phyloP scores from a whole-genome alignment of 1,140 invertebrate species.

The Arctopsyche grandis region DNA sequence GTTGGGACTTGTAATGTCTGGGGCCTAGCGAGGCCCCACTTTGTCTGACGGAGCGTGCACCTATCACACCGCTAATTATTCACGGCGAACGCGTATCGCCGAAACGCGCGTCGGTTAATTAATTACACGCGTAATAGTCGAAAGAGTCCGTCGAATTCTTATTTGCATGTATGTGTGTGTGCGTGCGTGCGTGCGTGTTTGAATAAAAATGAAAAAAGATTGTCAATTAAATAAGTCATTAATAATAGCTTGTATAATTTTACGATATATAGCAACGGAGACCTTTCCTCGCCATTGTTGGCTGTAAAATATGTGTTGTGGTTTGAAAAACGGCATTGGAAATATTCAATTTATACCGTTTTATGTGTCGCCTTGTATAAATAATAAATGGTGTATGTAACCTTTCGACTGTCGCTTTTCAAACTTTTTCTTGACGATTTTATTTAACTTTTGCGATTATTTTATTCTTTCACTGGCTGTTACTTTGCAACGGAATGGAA shows the following conservation, averaged over 20 bases:
- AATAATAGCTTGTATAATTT: too few species aligned
- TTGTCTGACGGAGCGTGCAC: slow-evolving; percentile 4
- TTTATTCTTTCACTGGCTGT: too few species aligned
- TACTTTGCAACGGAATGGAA: too few species aligned
- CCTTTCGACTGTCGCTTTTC: not conserved
- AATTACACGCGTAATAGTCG: not conserved
- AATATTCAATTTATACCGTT: slow-evolving; percentile 11
- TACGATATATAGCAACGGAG: too few species aligned
- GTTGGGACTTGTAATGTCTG: not conserved
- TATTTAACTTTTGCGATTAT: too few species aligned
- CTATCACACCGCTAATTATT: slow-evolving; percentile 21
- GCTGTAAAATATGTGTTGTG: too few species aligned
- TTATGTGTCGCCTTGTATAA: not conserved
- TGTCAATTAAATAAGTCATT: too few species aligned
- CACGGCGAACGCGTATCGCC: not conserved
- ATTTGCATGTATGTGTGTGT: too few species aligned
- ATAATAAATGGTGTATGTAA: not conserved
- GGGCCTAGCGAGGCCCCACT: not conserved
- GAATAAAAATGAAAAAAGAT: too few species aligned
- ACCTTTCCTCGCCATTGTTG: too few species aligned
- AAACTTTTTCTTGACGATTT: too few species aligned
- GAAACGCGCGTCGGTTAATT: not conserved
- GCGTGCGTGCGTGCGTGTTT: too few species aligned
- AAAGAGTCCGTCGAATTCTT: not conserved
- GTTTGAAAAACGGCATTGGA: not conserved